phyloP scores from a whole-genome alignment of 2,113 vertebrate genomes.

The Vimba vimba region DNA sequence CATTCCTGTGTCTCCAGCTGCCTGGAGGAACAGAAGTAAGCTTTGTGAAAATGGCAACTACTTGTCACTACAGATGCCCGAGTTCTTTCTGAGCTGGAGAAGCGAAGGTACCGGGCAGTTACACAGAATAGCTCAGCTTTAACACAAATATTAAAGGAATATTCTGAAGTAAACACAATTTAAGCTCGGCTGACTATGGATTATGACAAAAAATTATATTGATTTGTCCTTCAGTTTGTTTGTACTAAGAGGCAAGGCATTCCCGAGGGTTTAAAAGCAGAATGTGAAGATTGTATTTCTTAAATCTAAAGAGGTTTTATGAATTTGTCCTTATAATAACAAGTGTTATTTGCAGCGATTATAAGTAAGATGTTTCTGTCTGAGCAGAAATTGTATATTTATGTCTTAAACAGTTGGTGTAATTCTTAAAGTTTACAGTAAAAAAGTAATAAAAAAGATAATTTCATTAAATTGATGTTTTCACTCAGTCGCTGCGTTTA shows the following conservation, averaged over 20 bases:
- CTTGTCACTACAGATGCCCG: constrained; percentile 63
- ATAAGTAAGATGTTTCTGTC: no score
- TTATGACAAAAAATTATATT: neutral
- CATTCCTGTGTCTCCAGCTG: constrained; percentile 61
- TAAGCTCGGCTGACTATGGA: neutral
- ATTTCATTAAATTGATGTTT: no score
- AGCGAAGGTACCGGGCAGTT: neutral
- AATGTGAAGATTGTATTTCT: no score
- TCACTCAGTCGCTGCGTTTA: no score
- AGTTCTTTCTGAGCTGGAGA: constrained; percentile 23
- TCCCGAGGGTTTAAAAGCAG: no score
- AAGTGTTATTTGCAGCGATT: no score
- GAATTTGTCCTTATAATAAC: no score
- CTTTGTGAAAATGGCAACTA: constrained; percentile 64
- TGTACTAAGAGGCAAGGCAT: neutral
- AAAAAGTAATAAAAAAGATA: no score
- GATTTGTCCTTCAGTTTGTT: neutral
- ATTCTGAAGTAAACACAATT: neutral
- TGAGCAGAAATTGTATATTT: no score
- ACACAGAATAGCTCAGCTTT: neutral
- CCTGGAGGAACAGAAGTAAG: constrained; percentile 66
- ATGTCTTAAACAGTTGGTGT: no score
- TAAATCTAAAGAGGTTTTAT: no score
- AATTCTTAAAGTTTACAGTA: no score
- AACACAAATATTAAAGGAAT: neutral